Percentiles rank a stretch among this genome's conserved stretches.
phyloP scores from a whole-genome alignment of 1,140 invertebrate genomes.

The Nylanderia fulva region DNA sequence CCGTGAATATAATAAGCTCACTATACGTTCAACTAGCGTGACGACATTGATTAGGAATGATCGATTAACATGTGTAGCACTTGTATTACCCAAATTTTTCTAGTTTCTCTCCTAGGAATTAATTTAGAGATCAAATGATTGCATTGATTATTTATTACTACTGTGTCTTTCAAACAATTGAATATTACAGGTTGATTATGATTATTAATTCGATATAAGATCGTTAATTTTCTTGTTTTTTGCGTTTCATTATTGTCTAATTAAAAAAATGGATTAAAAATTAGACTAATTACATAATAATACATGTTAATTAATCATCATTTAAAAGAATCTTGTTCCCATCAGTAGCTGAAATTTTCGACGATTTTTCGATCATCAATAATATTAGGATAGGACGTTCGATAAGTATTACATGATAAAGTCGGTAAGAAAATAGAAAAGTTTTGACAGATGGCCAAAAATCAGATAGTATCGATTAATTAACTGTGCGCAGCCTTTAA shows the following conservation, averaged over 20 bases:
- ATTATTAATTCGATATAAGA: too few species aligned
- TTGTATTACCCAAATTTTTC: background rate
- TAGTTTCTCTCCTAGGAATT: too few species aligned
- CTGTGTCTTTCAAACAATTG: background rate
- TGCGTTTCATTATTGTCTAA: too few species aligned
- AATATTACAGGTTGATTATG: too few species aligned
- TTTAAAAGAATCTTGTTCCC: too few species aligned
- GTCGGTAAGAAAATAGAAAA: background rate
- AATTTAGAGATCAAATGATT: too few species aligned
- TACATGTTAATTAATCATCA: too few species aligned
- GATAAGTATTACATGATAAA: conserved; percentile 21
- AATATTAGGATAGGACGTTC: background rate
- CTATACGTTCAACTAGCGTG: conserved; percentile 75
- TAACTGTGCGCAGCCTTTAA: background rate
- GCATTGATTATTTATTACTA: background rate
- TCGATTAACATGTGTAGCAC: conserved; percentile 66
- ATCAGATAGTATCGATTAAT: background rate
- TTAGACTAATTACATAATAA: too few species aligned
- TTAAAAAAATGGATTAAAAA: too few species aligned
- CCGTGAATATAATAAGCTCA: conserved; percentile 77
- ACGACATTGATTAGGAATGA: conserved; percentile 78
- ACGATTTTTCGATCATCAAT: background rate
- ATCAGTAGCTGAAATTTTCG: too few species aligned
- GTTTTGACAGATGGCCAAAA: background rate
- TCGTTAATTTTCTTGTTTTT: too few species aligned